Evolutionary conservation across 2,888 invertebrate genomes (phyloP).

Genomic region (Biston stratarius): DNA sequence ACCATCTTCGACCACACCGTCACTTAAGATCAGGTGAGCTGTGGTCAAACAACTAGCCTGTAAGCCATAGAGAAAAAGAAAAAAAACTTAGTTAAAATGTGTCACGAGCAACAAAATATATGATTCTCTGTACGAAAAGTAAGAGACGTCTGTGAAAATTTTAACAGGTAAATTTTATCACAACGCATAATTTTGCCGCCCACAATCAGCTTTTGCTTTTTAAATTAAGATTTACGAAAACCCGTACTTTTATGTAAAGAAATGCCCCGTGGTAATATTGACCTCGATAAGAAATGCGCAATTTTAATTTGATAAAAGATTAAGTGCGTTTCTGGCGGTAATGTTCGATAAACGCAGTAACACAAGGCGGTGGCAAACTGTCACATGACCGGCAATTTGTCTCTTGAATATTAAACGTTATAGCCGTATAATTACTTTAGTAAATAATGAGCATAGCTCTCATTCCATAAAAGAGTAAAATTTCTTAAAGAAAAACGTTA

Average conservation of each 20-base stretch:
- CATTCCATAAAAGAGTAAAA: conserved; percentile 82
- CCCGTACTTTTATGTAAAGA: conserved; percentile 12
- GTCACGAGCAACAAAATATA: conserved; percentile 32
- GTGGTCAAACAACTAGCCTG: too few relatives aligned
- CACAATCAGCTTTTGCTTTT: conserved; percentile 5
- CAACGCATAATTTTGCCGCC: conserved; percentile 22
- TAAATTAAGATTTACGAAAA: conserved; percentile 23
- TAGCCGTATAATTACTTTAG: conserved; percentile 77
- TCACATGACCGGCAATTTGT: conserved; percentile 74
- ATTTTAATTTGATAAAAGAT: conserved; percentile 21
- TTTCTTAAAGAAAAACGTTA: conserved; percentile 83
- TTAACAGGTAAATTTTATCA: conserved; percentile 26
- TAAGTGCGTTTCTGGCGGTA: conserved; percentile 2
- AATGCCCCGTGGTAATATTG: conserved; percentile 6
- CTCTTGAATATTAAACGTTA: conserved; percentile 75
- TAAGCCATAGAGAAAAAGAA: too few relatives aligned
- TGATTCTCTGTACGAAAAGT: conserved; percentile 14
- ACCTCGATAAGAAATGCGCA: conserved; percentile 22
- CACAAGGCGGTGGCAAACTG: conserved; percentile 59
- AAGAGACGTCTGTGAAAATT: conserved; percentile 32
- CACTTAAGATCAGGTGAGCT: too few relatives aligned
- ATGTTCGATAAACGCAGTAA: conserved; percentile 7
- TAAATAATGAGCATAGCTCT: conserved; percentile 80
- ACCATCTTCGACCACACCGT: too few relatives aligned
- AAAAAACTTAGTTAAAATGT: conserved; percentile 39